Base-by-base conservation (phyloP, 2,113 vertebrate genomes). In the Thamnaconus septentrionalis region DNA sequence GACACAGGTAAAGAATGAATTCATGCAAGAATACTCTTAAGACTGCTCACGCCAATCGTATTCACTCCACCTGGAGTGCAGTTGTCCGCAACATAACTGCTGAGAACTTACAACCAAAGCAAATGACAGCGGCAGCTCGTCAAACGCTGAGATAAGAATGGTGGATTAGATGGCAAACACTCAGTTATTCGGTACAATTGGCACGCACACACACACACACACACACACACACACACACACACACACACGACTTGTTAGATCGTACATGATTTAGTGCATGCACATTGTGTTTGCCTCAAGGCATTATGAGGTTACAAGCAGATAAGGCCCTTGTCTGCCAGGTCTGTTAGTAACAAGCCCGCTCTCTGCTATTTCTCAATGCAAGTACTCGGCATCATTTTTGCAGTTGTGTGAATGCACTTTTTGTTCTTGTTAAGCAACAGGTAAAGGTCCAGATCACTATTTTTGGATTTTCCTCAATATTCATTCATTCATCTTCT, bases 91-190 rank as follows among this genome's bases (percentile, higher is more conserved):
- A 58, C 56, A 39, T 12, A 65, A 75, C 59, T 4, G 61, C 41
- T 62, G 41, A 47, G 67, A 49, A 52, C 64, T 56, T 58, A 11
- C 46, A 77, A 61, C 12, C 39, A 45, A 53, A 31, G 53, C 54
- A 61, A 48, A 57, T 6, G 6, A 55, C 40, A 10, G 50, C 64
- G 52, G 65, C 31, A 52, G 41, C 52, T 53, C 10, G 49, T 61
- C 66, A 64, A 67, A 42, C 56, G 58, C 50, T 42, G 53, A 67
- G 47, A 73, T 72, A 59, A 56, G 59, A 53, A 11, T 3, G 39
- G 51, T 48, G 66, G 62, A 70, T 70, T 72, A 60, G 10, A 75
- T 62, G 41, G 68, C 70, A 77, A 79, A 66, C 55, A 70, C 61
- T 53, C 48, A 56, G 44, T 82, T 64, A 76, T 70, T 69, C 59